These are phyloP conservation scores for Heliconius charithonia DNA, from an alignment of 2,888 invertebrate genomes.

Conservation along the genomic window DNA sequence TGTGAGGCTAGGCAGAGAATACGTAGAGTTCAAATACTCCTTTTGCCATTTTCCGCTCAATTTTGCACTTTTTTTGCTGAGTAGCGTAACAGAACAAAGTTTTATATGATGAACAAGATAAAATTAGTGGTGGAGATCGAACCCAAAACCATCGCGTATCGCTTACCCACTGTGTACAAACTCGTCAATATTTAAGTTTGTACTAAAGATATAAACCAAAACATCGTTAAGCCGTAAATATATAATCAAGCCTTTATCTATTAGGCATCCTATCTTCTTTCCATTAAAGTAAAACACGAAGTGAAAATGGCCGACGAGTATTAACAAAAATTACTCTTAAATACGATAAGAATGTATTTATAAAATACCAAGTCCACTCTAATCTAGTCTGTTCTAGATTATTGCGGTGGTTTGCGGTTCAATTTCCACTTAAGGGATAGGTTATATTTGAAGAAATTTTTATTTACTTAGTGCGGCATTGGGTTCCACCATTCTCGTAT, in stretches of 20 bases:
- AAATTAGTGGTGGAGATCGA: not conserved
- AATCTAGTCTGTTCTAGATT: not conserved
- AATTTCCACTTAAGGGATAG: not conserved
- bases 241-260: constrained; percentile 49
- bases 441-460: not conserved
- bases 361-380: not conserved
- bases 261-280: constrained; percentile 5
- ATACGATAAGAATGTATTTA: not conserved
- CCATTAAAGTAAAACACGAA: constrained; percentile 1
- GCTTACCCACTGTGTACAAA: not conserved
- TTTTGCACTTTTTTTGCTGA: too few species aligned
- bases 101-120: not conserved
- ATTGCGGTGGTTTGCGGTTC: not conserved
- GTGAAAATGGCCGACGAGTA: not conserved
- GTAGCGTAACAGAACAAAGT: too few species aligned
- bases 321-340: not conserved
- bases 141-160: not conserved
- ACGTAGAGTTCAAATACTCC: too few species aligned
- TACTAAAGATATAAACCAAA: constrained; percentile 43
- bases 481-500: too few species aligned
- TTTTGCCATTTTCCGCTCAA: too few species aligned
- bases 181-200: not conserved
- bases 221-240: constrained; percentile 49
- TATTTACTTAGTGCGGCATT: not conserved
- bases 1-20: too few species aligned